Conservation (phyloP, 2,113 vertebrate species). For the Raphicerus campestris region DNA sequence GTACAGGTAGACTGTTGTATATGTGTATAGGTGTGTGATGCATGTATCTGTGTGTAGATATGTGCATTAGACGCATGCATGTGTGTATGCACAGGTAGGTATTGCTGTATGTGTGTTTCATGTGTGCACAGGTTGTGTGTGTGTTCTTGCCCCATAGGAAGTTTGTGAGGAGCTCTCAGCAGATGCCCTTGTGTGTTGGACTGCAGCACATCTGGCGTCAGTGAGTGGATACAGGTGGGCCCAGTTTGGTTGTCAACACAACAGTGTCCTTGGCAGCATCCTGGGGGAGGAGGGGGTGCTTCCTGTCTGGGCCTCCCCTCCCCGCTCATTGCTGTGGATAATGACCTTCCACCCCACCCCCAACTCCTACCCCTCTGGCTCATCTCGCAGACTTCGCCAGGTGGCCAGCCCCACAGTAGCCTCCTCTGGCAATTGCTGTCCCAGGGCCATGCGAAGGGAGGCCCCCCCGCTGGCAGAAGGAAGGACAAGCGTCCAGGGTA, state of each 20-base stretch:
- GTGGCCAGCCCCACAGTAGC: not conserved
- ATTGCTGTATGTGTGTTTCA: not conserved
- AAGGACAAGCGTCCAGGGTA: not conserved
- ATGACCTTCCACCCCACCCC: not conserved
- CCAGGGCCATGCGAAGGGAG: not conserved
- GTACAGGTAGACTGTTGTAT: not conserved
- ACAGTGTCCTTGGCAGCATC: not conserved
- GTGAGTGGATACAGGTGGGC: not conserved
- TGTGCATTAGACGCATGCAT: fast-evolving
- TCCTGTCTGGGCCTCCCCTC: not conserved
- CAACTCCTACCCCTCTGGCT: not conserved
- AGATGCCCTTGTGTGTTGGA: too few species aligned
- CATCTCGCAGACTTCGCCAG: too few species aligned
- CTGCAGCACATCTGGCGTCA: fast-evolving
- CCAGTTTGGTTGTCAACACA: not conserved
- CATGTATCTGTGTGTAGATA: not conserved
- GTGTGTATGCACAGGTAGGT: not conserved
- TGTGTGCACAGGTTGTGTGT: not conserved
- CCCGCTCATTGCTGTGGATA: fast-evolving
- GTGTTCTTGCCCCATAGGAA: fast-evolving
- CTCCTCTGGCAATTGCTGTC: not conserved
- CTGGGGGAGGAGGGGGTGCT: not conserved
- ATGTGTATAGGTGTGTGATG: not conserved
- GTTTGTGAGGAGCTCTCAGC: not conserved
- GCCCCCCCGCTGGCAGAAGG: fast-evolving